Evolutionary conservation across 2,113 vertebrate genomes (phyloP).

Genomic region (Poicephalus gulielmi): DNA sequence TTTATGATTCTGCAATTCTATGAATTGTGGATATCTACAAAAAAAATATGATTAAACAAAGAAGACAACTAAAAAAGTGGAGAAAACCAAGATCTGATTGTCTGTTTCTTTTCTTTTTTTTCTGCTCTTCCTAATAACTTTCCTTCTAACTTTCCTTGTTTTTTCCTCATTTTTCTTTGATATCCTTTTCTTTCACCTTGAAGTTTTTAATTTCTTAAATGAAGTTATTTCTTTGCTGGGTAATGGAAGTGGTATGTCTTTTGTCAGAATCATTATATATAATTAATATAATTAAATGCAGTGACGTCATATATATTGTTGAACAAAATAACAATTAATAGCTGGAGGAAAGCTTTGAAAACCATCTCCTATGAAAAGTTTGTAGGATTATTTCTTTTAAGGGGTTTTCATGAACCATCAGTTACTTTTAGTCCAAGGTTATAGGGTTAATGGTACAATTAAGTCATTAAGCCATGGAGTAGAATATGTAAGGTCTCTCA

Average conservation of each 20-base stretch:
- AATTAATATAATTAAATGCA: not conserved
- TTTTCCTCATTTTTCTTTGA: not conserved
- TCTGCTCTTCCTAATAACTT: not conserved
- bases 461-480: not conserved
- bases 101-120: not conserved
- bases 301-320: not conserved
- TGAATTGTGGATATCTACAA: not conserved
- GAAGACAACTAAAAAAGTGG: not conserved
- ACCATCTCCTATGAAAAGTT: not conserved
- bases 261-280: not conserved
- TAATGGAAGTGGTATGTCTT: not conserved
- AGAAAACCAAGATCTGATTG: not conserved
- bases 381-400: not conserved
- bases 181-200: not conserved
- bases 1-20: not conserved
- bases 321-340: conserved; percentile 10
- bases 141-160: not conserved
- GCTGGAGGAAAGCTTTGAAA: not conserved
- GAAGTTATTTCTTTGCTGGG: not conserved
- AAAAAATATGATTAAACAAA: not conserved
- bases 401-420: conserved; percentile 2
- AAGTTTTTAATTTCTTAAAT: not conserved
- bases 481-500: not conserved
- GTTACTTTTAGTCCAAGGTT: not conserved
- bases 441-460: not conserved